Conservation (phyloP, 2,888 invertebrate genomes). For the Lasiommata megera region DNA sequence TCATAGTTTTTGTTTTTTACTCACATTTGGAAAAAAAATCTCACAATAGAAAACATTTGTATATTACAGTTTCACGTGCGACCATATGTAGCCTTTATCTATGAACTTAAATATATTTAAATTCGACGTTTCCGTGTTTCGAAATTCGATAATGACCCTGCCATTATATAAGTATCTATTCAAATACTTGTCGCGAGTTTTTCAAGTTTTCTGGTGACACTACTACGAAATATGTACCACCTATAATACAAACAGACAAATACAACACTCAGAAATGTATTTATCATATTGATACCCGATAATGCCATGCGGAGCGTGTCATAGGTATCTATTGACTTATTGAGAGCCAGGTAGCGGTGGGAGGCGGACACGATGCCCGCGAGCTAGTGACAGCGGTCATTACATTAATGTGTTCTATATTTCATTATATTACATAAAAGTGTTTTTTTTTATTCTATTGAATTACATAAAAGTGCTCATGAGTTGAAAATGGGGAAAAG, state of each 20-base stretch:
- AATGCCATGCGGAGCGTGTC: background rate
- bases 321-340: background rate
- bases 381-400: background rate
- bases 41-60: too few species aligned
- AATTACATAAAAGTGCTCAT: background rate
- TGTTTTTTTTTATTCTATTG: background rate
- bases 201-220: background rate
- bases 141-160: too few species aligned
- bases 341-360: background rate
- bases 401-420: background rate
- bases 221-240: background rate
- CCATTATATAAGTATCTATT: too few species aligned
- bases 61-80: too few species aligned
- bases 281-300: slow-evolving; percentile 5
- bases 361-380: background rate
- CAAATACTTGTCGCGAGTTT: background rate
- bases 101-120: too few species aligned
- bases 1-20: too few species aligned
- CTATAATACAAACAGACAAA: background rate
- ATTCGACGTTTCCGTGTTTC: too few species aligned
- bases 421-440: background rate
- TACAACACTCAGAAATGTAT: slow-evolving; percentile 5
- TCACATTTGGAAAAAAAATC: too few species aligned
- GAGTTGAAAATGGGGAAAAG: slow-evolving; percentile 32
- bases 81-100: too few species aligned